Conservation (phyloP, 2,113 vertebrate genomes). For the Scopus umbretta region DNA sequence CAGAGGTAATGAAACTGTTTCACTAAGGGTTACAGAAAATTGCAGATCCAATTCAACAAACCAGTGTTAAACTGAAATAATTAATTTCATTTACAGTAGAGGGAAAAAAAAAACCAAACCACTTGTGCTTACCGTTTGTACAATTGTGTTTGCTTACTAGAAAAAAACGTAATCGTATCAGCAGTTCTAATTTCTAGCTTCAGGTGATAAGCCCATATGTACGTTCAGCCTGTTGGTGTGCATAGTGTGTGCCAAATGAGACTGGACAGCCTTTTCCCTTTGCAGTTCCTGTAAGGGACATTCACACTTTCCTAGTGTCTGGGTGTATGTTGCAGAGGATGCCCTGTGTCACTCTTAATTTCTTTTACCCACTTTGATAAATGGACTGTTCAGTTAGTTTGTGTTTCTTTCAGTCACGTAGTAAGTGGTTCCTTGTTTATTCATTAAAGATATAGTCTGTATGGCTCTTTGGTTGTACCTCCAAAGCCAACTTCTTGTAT, state of each 20-base stretch:
- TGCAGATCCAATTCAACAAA: not conserved
- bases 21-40: not conserved
- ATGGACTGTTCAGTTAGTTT: not conserved
- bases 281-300: not conserved
- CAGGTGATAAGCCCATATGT: not conserved
- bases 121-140: not conserved
- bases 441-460: not conserved
- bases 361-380: not conserved
- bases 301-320: not conserved
- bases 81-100: not conserved
- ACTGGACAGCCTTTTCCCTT: not conserved
- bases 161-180: accelerated
- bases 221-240: not conserved
- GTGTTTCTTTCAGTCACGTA: not conserved
- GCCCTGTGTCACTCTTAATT: not conserved
- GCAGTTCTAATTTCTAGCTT: not conserved
- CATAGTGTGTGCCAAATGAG: not conserved
- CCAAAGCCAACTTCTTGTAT: not conserved
- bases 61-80: not conserved
- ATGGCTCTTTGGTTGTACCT: not conserved
- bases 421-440: not conserved
- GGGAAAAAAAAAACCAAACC: not conserved
- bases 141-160: not conserved
- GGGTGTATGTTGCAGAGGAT: not conserved
- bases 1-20: constrained; percentile 79